phyloP scores from a whole-genome alignment of 2,888 invertebrate species.

The Archips crataeganus region DNA sequence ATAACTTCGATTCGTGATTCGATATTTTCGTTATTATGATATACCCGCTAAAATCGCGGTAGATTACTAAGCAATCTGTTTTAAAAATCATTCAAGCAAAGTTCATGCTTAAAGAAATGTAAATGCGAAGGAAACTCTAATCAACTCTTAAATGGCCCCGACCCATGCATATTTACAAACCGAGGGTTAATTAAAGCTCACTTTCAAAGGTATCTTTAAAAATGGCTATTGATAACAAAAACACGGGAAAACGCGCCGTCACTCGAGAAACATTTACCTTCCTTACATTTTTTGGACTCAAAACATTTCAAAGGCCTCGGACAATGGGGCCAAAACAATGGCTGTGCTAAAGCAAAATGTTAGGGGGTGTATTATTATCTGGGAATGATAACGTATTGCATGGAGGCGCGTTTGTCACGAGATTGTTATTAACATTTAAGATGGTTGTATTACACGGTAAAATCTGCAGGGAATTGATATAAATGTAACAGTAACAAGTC shows the following conservation, averaged over 20 bases:
- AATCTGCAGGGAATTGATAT: too few relatives aligned
- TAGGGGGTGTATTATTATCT: constrained; percentile 13
- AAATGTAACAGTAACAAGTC: too few relatives aligned
- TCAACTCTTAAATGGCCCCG: not conserved
- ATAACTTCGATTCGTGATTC: too few relatives aligned
- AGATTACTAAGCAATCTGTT: too few relatives aligned
- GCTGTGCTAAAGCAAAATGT: constrained; percentile 17
- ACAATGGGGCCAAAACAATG: constrained; percentile 32
- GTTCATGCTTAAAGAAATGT: not conserved
- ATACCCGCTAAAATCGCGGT: too few relatives aligned
- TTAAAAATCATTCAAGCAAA: too few relatives aligned
- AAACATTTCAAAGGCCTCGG: constrained; percentile 14
- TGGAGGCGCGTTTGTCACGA: not conserved
- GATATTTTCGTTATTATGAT: too few relatives aligned
- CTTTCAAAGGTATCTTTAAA: constrained; percentile 12
- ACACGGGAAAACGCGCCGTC: constrained; percentile 5
- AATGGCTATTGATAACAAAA: constrained; percentile 23
- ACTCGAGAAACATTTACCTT: constrained; percentile 21
- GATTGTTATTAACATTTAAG: constrained; percentile 9
- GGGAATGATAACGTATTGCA: constrained; percentile 31
- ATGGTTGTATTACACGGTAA: not conserved
- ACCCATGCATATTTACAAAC: not conserved
- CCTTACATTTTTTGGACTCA: constrained; percentile 25
- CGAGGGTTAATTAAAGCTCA: constrained; percentile 2
- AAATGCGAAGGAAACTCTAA: not conserved